Percentiles rank a stretch among this genome's conserved stretches.
Conservation (phyloP, 2,113 vertebrate species). For the Sarotherodon lohbergeri region DNA sequence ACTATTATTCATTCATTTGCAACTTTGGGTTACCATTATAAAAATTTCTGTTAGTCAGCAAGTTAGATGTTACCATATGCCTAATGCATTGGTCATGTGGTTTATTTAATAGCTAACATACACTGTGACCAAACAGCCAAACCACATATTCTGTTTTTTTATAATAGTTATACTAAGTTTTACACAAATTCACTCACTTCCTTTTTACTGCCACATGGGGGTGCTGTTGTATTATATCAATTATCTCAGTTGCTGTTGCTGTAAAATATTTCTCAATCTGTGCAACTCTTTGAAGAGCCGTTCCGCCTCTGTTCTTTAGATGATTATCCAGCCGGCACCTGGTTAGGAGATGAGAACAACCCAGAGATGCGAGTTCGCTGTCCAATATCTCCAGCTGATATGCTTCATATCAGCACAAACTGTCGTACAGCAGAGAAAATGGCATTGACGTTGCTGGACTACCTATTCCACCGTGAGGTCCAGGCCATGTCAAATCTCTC, state of each 20-base stretch:
- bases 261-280: neutral
- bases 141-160: neutral
- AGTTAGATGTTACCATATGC: conserved; percentile 18
- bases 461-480: conserved; percentile 95
- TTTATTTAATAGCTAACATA: conserved; percentile 10
- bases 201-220: conserved; percentile 36
- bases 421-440: conserved; percentile 98
- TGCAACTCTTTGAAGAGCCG: neutral
- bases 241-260: neutral
- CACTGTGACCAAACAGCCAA: neutral
- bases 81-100: neutral
- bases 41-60: conserved; percentile 15
- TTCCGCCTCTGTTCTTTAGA: conserved; percentile 58
- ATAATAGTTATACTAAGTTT: neutral
- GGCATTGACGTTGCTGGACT: conserved; percentile 92
- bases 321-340: conserved; percentile 91
- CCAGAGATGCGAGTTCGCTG: conserved; percentile 92
- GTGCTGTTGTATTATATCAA: conserved; percentile 40
- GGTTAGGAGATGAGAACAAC: conserved; percentile 95
- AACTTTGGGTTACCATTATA: conserved; percentile 36
- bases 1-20: conserved; percentile 27
- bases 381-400: conserved; percentile 89
- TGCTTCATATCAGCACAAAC: conserved; percentile 95
- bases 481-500: conserved; percentile 98
- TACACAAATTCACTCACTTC: neutral